These are phyloP conservation scores for Trachelus stipa DNA, from an alignment of 2,888 invertebrate genomes.

Conservation along the genomic window DNA sequence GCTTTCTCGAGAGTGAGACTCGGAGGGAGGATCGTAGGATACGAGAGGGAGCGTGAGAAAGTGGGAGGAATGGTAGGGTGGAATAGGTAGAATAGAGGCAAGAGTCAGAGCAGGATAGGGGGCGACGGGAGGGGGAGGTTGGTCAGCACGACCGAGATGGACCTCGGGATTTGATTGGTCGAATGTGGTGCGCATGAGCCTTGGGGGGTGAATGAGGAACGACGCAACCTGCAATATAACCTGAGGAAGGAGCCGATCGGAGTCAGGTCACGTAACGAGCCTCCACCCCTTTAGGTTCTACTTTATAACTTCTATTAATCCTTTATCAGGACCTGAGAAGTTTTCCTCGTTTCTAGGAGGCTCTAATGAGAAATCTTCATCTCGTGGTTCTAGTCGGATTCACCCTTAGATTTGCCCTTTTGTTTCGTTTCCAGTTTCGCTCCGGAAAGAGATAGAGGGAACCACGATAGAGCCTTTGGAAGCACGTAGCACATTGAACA, in stretches of 20 bases:
- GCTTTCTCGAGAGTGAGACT: background rate
- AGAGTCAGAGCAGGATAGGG: background rate
- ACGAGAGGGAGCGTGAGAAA: background rate
- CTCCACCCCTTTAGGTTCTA: constrained; percentile 65
- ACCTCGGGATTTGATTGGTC: constrained; percentile 66
- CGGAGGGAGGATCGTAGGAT: background rate
- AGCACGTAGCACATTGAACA: background rate
- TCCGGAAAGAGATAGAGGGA: background rate
- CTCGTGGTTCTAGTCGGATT: constrained; percentile 17
- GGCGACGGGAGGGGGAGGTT: constrained; percentile 51
- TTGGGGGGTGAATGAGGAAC: constrained; percentile 62
- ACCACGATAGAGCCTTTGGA: background rate
- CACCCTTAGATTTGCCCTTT: background rate
- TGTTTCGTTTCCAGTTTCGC: background rate
- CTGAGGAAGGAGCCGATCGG: constrained; percentile 66
- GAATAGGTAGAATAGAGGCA: background rate
- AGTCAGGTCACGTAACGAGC: constrained; percentile 67
- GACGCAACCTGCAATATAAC: constrained; percentile 65
- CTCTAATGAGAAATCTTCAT: constrained; percentile 61
- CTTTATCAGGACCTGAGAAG: constrained; percentile 48
- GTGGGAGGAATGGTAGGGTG: background rate
- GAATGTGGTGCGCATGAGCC: constrained; percentile 65
- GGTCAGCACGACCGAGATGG: constrained; percentile 63
- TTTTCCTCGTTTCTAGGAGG: constrained; percentile 42
- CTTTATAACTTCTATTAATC: constrained; percentile 68